Evolutionary conservation across 2,888 invertebrate genomes (phyloP), one percentile per base, ranked within the genome.

Genomic region (Caenorhabditis imperialis): DNA sequence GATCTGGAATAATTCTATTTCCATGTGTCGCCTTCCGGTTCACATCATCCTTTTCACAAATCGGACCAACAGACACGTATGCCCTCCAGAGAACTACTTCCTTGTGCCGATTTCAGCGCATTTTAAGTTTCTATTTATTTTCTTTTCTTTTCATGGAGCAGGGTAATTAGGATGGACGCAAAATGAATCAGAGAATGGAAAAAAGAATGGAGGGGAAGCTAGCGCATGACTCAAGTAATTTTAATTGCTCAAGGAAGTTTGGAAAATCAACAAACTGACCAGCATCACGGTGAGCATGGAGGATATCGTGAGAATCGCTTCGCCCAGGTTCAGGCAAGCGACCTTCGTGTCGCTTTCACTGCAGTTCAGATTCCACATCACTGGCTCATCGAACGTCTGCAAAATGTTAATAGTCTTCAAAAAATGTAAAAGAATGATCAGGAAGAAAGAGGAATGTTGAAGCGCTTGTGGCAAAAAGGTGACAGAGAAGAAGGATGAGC

Each of bases 271-370:
- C 10, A 10, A 7, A 72, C 82, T 67, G 40, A 83, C 85, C 81
- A 86, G 76, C 85, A 86, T 86, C 14, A 87, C 86, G 25, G 82
- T 81, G 23, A 86, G 78, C 83, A 85, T 82, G n/a, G 82, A 84
- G 7, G 86, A 82, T 23, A 86, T 79, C 7, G 85, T 87, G 42
- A 84, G 74, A 14, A 85, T 76, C 5, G 86, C 86, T 23, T 82
- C 76, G 38, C 77, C 75, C 0, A 79, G 53, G 16, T 75, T 71
- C 42, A 82, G 73, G 55, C 81, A 82, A 25, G 78, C 79, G 8
- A 82, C 78, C 42, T 76, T 75, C 2, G 75, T 70, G 42, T 74
- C 73, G 42, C 53, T 70, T 53, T 76, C 69, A 47, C 71, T 69
- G 53, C 78, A 78, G 23, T 63, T 69, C 33, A 60, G 22, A 38